Evolutionary conservation across 2,113 vertebrate species (phyloP).

Genomic region (Aspiorhynchus laticeps): DNA sequence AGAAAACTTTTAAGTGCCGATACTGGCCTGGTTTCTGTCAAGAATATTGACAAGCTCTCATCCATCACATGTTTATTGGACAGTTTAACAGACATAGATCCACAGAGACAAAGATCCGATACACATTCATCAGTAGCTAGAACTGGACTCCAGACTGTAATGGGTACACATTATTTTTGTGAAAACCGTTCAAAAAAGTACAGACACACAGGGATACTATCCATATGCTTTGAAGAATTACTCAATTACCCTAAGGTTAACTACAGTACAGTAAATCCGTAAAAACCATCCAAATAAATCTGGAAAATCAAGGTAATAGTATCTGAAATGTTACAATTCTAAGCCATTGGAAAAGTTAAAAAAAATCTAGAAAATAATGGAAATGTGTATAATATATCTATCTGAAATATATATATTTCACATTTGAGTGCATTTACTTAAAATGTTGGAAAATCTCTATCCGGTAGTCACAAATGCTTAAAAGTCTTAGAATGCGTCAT

Average conservation of each 20-base stretch:
- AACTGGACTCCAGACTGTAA: not conserved
- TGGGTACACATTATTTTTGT: not conserved
- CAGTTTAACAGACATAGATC: not conserved
- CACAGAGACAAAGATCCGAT: not conserved
- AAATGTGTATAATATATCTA: too few relatives aligned
- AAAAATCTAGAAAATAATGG: not conserved
- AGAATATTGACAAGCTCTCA: slow-evolving; percentile 8
- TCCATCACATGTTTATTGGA: slow-evolving; percentile 10
- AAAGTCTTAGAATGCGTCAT: not conserved
- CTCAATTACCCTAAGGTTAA: not conserved
- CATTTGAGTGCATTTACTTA: not conserved
- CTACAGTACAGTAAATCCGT: not conserved
- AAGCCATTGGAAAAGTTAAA: not conserved
- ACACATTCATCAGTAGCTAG: not conserved
- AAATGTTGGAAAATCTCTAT: not conserved
- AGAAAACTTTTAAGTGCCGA: not conserved
- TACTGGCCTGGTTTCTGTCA: slow-evolving; percentile 2
- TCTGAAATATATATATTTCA: too few relatives aligned
- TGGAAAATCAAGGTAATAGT: not conserved
- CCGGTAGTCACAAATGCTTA: not conserved
- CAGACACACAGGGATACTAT: not conserved
- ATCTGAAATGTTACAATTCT: not conserved
- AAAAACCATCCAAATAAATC: too few relatives aligned
- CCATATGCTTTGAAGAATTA: not conserved
- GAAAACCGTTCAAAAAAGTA: not conserved